Conservation (phyloP, 2,113 vertebrate genomes). For the Thinocorus orbignyianus region DNA sequence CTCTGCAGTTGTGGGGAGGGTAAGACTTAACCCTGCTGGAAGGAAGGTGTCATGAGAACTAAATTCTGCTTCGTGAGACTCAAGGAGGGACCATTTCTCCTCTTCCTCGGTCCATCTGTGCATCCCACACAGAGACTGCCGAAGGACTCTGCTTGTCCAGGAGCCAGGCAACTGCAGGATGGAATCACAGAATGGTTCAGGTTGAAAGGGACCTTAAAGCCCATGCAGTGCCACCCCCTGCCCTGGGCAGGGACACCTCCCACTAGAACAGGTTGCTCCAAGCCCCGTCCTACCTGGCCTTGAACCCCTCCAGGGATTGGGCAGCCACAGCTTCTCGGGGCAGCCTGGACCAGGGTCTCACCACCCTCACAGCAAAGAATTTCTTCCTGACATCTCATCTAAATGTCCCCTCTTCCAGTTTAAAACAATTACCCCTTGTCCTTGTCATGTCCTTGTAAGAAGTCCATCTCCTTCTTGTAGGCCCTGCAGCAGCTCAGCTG, state of each 20-base stretch:
- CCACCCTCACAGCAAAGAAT: background rate
- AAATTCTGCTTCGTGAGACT: background rate
- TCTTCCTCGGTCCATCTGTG: background rate
- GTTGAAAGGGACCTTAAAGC: background rate
- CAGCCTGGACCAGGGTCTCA: background rate
- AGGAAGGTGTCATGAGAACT: background rate
- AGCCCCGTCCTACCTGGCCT: background rate
- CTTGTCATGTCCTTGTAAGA: background rate
- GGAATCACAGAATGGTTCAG: background rate
- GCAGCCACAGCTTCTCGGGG: background rate
- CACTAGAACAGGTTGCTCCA: background rate
- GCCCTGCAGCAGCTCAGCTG: background rate
- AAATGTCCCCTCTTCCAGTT: background rate
- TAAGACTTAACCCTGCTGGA: background rate
- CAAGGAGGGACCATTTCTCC: background rate
- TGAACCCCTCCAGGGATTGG: background rate
- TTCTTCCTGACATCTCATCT: background rate
- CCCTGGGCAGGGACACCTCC: too few relatives aligned
- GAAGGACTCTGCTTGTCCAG: background rate
- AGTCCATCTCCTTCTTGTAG: background rate
- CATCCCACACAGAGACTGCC: fast-evolving
- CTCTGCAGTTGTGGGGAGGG: background rate
- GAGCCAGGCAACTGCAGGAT: background rate
- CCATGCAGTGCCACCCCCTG: too few relatives aligned
- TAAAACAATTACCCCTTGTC: background rate